A percentile compares a stretch with the other conserved stretches of the same genome.
Evolutionary conservation across 2,797 vertebrate genomes (phyloP).

Genomic region (Sebastes goodei): DNA sequence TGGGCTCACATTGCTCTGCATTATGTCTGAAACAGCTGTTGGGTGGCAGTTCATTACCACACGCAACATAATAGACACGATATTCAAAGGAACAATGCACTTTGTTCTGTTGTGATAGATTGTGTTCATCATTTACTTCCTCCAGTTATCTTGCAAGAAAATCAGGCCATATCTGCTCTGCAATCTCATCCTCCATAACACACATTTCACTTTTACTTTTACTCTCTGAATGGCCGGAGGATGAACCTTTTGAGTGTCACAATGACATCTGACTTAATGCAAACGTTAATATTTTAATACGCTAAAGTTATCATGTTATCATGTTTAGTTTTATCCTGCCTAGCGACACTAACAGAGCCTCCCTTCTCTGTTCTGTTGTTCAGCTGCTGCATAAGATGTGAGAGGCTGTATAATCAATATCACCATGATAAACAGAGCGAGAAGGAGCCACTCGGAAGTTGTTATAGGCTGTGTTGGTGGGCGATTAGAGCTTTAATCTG

Average conservation of each 20-base stretch:
- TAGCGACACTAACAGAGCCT: neutral
- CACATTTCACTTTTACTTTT: neutral
- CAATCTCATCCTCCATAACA: neutral
- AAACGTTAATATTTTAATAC: too few relatives aligned
- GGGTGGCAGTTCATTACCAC: slow-evolving; percentile 8
- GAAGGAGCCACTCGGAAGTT: slow-evolving; percentile 12
- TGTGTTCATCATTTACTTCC: neutral
- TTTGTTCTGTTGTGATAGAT: slow-evolving; percentile 36
- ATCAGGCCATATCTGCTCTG: neutral
- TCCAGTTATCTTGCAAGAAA: neutral
- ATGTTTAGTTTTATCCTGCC: too few relatives aligned
- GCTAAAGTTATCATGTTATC: too few relatives aligned
- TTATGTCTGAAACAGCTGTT: slow-evolving; percentile 41
- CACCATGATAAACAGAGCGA: slow-evolving; percentile 22
- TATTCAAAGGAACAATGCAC: slow-evolving; percentile 33
- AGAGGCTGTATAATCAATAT: slow-evolving; percentile 27
- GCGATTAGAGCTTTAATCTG: slow-evolving; percentile 21
- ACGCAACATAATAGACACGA: neutral
- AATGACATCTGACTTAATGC: too few relatives aligned
- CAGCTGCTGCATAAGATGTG: slow-evolving; percentile 5
- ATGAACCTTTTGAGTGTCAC: neutral
- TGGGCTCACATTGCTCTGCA: neutral
- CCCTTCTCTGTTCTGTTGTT: neutral
- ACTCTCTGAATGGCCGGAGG: neutral
- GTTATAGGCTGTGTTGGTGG: slow-evolving; percentile 4